Conservation (phyloP, 2,888 invertebrate species). For the Gasteruption jaculator region DNA sequence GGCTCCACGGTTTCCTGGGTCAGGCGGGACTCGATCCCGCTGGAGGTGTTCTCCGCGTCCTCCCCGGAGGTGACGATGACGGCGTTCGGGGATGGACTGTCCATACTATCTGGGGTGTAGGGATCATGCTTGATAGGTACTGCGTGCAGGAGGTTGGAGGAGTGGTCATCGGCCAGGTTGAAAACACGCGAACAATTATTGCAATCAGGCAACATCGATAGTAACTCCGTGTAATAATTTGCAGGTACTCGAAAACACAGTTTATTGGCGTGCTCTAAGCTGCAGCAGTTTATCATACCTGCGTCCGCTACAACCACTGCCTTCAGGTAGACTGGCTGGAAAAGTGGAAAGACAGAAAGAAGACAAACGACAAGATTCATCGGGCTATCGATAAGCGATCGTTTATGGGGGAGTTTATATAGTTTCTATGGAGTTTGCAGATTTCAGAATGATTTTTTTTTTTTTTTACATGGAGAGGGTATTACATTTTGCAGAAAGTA, state of each 20-base stretch:
- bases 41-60: constrained; percentile 24
- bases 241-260: constrained; percentile 49
- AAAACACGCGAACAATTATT: constrained; percentile 42
- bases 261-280: constrained; percentile 41
- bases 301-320: constrained; percentile 67
- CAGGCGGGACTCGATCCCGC: constrained; percentile 10
- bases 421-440: too few relatives aligned
- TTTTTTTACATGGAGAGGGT: too few relatives aligned
- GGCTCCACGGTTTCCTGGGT: constrained; percentile 10
- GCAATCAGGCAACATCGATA: constrained; percentile 47
- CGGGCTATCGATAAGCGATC: too few relatives aligned
- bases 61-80: constrained; percentile 29
- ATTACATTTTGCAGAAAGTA: too few relatives aligned
- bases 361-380: too few relatives aligned
- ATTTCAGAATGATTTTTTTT: too few relatives aligned
- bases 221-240: constrained; percentile 40
- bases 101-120: constrained; percentile 79
- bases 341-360: constrained; percentile 31
- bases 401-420: too few relatives aligned
- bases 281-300: constrained; percentile 72
- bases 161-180: constrained; percentile 38
- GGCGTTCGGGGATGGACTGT: constrained; percentile 66
- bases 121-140: constrained; percentile 61
- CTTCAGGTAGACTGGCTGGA: constrained; percentile 77
- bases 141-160: constrained; percentile 57